phyloP scores from a whole-genome alignment of 2,797 vertebrate species.

The Mus minutoides region DNA sequence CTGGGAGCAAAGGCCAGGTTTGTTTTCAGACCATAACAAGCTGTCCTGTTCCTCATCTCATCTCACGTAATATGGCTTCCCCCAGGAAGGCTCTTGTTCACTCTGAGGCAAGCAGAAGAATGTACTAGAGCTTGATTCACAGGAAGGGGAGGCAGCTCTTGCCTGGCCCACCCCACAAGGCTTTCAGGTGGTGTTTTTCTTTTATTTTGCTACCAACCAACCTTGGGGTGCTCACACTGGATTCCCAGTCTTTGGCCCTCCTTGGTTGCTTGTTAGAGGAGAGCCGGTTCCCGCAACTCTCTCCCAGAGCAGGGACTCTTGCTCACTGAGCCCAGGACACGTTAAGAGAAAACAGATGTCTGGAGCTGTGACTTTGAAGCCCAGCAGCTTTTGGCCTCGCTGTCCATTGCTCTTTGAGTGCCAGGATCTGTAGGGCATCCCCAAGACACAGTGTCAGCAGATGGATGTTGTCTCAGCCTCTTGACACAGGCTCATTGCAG shows the following conservation, averaged over 20 bases:
- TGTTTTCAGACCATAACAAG: too few species aligned
- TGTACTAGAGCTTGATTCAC: too few species aligned
- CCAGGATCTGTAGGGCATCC: not conserved
- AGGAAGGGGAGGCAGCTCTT: too few species aligned
- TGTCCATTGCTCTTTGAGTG: not conserved
- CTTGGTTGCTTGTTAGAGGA: not conserved
- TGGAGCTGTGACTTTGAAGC: accelerated
- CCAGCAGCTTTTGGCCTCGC: not conserved
- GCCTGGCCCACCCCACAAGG: too few species aligned
- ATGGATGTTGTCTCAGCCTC: not conserved
- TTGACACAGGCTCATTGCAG: not conserved
- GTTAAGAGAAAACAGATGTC: slow-evolving; percentile 18
- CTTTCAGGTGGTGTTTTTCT: not conserved
- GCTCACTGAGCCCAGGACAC: not conserved
- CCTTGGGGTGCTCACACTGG: not conserved
- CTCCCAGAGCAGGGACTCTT: not conserved
- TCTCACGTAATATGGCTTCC: accelerated
- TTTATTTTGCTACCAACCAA: not conserved
- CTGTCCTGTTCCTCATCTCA: accelerated
- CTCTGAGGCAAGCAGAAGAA: not conserved
- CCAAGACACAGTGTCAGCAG: not conserved
- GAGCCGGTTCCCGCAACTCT: slow-evolving; percentile 17
- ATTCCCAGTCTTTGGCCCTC: not conserved
- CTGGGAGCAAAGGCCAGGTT: not conserved
- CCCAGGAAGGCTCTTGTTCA: too few species aligned